phyloP scores from a whole-genome alignment of 2,888 invertebrate species.

The Phortica okadai region DNA sequence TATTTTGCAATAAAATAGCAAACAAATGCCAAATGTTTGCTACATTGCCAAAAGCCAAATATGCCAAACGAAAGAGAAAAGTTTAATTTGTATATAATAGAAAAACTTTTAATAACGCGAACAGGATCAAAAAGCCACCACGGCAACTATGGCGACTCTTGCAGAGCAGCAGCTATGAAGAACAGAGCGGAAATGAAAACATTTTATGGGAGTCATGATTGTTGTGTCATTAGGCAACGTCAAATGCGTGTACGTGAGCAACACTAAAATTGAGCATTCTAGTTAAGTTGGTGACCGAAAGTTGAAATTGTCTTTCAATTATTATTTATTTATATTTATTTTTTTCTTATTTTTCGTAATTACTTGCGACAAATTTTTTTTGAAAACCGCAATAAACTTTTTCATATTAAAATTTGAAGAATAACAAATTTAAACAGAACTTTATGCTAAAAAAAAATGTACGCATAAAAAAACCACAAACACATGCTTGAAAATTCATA shows the following conservation, averaged over 20 bases:
- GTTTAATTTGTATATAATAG: slow-evolving; percentile 69
- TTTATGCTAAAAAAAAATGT: slow-evolving; percentile 34
- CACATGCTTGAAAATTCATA: background rate
- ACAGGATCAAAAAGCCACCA: slow-evolving; percentile 33
- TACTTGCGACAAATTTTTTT: too few species aligned
- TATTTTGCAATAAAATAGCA: slow-evolving; percentile 43
- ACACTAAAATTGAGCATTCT: slow-evolving; percentile 42
- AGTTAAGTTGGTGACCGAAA: slow-evolving; percentile 58
- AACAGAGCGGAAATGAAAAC: background rate
- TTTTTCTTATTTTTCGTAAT: background rate
- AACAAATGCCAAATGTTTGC: background rate
- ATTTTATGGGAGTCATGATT: slow-evolving; percentile 67
- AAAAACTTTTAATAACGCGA: slow-evolving; percentile 61
- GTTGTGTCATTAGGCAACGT: slow-evolving; percentile 63
- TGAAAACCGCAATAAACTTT: too few species aligned
- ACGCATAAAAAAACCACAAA: background rate
- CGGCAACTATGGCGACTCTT: slow-evolving; percentile 51
- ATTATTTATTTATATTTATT: slow-evolving; percentile 53
- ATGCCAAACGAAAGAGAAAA: slow-evolving; percentile 14
- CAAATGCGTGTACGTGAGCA: slow-evolving; percentile 49
- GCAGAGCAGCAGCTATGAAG: slow-evolving; percentile 38
- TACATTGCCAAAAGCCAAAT: slow-evolving; percentile 10
- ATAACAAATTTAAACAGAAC: slow-evolving; percentile 62
- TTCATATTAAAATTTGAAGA: too few species aligned
- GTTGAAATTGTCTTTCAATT: slow-evolving; percentile 43